These are phyloP conservation scores for Hydropotes inermis DNA, from an alignment of 2,113 vertebrate species.

Conservation along the genomic window DNA sequence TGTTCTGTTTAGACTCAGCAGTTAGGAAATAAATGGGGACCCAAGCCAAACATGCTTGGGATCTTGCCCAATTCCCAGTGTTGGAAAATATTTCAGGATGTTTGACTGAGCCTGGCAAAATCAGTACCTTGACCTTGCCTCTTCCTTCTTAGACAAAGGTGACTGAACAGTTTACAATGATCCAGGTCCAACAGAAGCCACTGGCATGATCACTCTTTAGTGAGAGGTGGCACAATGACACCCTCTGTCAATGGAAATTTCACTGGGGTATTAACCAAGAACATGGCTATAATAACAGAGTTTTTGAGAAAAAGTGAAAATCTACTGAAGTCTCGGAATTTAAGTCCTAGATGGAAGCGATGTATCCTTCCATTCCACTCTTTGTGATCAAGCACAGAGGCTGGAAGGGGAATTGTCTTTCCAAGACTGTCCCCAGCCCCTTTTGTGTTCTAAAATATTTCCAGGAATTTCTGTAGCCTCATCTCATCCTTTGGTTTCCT, in stretches of 20 bases:
- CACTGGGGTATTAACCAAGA: background rate
- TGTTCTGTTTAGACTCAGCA: constrained; percentile 60
- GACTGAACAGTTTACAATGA: background rate
- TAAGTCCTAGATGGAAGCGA: background rate
- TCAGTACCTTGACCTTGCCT: background rate
- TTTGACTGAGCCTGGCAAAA: constrained; percentile 32
- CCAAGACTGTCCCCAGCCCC: no score
- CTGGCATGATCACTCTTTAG: background rate
- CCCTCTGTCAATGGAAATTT: background rate
- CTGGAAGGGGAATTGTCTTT: background rate
- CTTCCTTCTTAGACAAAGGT: constrained; percentile 12
- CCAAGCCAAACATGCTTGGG: constrained; percentile 49
- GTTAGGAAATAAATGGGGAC: background rate
- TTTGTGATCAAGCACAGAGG: background rate
- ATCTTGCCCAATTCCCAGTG: constrained; percentile 51
- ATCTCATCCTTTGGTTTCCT: background rate
- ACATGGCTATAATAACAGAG: background rate
- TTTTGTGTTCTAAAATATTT: background rate
- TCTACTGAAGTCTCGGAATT: background rate
- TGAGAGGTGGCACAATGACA: background rate
- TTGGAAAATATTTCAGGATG: constrained; percentile 48
- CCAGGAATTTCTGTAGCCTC: background rate
- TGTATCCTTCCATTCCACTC: background rate
- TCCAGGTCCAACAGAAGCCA: background rate
- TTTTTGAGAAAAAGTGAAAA: background rate